Conservation (phyloP, 64 coral and sea anemone species). For the Stichodactyla helianthus region DNA sequence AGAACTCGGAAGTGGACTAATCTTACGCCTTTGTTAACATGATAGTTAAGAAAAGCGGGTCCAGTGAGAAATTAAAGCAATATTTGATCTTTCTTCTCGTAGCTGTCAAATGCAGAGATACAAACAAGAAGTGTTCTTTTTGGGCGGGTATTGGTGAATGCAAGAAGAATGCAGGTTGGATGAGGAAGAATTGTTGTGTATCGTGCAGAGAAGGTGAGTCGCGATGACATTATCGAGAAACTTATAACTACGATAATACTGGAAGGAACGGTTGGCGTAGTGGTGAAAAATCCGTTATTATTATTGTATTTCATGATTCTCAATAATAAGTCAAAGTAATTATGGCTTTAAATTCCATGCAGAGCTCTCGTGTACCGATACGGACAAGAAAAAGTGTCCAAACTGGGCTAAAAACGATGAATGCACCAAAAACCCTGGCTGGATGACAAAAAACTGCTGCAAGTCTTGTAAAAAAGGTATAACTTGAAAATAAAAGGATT, state of each 20-base stretch:
- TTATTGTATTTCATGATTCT: too few relatives aligned
- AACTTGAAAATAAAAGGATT: too few relatives aligned
- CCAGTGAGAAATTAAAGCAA: too few relatives aligned
- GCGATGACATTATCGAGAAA: neutral
- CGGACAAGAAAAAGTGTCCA: neutral
- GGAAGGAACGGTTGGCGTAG: too few relatives aligned
- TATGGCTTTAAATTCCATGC: neutral
- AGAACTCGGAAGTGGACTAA: too few relatives aligned
- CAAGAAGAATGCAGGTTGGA: constrained; percentile 13
- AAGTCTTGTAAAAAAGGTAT: neutral
- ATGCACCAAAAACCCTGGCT: neutral
- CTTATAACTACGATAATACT: too few relatives aligned
- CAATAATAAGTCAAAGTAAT: neutral
- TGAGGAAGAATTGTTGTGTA: constrained; percentile 14
- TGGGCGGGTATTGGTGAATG: constrained; percentile 8
- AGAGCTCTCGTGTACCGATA: neutral
- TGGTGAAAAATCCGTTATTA: too few relatives aligned
- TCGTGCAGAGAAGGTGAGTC: neutral
- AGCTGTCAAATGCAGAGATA: constrained; percentile 1
- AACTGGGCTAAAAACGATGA: neutral
- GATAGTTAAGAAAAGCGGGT: too few relatives aligned
- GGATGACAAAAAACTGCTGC: constrained; percentile 15
- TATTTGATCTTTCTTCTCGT: neutral
- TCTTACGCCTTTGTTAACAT: too few relatives aligned
- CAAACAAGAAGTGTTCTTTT: neutral